These are phyloP conservation scores for Luperina nickerlii DNA, from an alignment of 2,888 invertebrate species.

Conservation along the genomic window DNA sequence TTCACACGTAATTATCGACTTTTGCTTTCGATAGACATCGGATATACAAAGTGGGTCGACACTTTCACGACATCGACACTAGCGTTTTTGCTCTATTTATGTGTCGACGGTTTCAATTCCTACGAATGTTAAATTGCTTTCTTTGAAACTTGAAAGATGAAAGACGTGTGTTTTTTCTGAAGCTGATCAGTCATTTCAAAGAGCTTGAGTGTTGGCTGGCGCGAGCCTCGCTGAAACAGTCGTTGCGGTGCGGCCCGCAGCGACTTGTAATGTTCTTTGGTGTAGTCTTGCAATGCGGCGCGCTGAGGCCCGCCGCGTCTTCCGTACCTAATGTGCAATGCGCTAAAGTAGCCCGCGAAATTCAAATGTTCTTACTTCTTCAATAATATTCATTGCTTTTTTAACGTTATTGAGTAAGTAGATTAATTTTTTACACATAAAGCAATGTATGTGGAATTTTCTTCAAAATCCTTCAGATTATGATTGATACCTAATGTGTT, in stretches of 20 bases:
- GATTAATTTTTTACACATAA: no score
- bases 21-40: conserved; percentile 79
- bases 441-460: no score
- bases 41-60: conserved; percentile 72
- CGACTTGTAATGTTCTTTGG: not conserved
- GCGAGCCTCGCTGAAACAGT: not conserved
- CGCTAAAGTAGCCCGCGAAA: no score
- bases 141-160: conserved; percentile 5
- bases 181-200: not conserved
- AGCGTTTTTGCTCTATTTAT: conserved; percentile 54
- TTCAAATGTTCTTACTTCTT: no score
- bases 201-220: not conserved
- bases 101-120: conserved; percentile 27
- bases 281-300: not conserved
- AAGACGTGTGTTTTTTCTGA: conserved; percentile 17
- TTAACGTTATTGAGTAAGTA: no score
- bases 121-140: conserved; percentile 30
- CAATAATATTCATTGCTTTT: no score
- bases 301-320: no score
- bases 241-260: no score
- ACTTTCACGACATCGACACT: conserved; percentile 77
- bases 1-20: conserved; percentile 72
- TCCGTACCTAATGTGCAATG: no score
- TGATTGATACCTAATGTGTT: no score
- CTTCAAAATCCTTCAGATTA: no score